These are phyloP conservation scores for Hetaerina americana DNA, from an alignment of 1,140 invertebrate genomes.

Conservation along the genomic window DNA sequence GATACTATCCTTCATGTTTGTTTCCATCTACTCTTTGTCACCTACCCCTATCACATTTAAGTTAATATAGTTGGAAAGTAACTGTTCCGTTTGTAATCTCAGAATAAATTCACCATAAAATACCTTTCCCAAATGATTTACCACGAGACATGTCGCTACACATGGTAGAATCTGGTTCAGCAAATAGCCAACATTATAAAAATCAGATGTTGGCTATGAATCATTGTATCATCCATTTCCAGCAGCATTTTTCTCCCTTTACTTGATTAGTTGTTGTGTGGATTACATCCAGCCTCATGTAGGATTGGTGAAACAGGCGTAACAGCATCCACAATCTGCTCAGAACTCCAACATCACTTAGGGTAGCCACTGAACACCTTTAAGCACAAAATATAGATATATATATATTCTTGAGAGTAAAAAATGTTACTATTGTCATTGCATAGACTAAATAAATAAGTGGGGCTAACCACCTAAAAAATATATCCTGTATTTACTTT, in stretches of 20 bases:
- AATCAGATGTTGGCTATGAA: neutral
- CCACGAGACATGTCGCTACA: neutral
- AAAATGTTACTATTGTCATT: too few species aligned
- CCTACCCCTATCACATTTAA: too few species aligned
- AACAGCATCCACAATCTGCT: neutral
- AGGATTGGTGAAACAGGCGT: slow-evolving; percentile 14
- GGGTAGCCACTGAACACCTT: neutral
- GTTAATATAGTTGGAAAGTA: neutral
- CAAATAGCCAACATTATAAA: neutral
- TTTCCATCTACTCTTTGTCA: too few species aligned
- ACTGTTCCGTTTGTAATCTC: neutral
- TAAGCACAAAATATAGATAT: too few species aligned
- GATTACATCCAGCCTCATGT: slow-evolving; percentile 14
- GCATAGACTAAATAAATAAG: too few species aligned
- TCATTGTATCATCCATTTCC: neutral
- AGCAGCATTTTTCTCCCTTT: neutral
- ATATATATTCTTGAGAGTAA: too few species aligned
- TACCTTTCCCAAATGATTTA: neutral
- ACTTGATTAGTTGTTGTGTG: slow-evolving; percentile 16
- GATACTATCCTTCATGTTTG: too few species aligned
- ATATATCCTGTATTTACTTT: too few species aligned
- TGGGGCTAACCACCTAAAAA: too few species aligned
- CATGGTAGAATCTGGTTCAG: neutral
- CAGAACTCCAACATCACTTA: neutral
- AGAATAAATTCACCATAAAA: neutral